Conservation (phyloP, 2,797 vertebrate genomes). For the Platalea minor region DNA sequence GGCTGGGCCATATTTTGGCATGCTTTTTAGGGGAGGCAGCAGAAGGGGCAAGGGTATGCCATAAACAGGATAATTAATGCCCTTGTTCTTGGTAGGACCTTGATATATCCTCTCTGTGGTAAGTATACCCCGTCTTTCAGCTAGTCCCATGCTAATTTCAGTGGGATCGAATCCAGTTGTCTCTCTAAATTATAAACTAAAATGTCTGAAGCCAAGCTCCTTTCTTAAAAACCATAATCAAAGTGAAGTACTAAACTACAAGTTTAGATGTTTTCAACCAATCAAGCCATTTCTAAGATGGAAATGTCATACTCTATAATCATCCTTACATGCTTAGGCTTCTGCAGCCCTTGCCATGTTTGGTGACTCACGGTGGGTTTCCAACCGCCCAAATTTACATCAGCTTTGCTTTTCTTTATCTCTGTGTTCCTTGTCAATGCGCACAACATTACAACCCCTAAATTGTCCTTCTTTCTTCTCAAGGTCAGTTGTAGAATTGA, state of each 20-base stretch:
- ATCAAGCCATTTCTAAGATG: neutral
- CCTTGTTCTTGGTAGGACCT: neutral
- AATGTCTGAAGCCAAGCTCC: conserved; percentile 12
- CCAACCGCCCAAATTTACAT: neutral
- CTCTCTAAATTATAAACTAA: conserved; percentile 45
- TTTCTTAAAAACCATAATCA: conserved; percentile 35
- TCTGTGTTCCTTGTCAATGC: neutral
- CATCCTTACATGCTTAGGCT: neutral
- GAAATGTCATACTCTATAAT: conserved; percentile 49
- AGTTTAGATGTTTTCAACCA: conserved; percentile 15
- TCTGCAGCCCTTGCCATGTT: neutral
- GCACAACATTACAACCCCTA: neutral
- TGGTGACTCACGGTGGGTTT: neutral
- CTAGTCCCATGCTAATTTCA: conserved; percentile 42
- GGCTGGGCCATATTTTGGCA: neutral
- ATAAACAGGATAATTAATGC: conserved; percentile 44
- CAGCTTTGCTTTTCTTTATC: neutral
- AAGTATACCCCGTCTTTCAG: neutral
- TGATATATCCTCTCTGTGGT: conserved; percentile 41
- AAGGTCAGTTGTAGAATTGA: neutral
- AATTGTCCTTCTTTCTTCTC: neutral
- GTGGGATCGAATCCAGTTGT: neutral
- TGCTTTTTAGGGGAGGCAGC: neutral
- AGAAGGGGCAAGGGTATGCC: neutral
- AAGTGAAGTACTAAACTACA: conserved; percentile 3